Conservation (phyloP, 2,888 invertebrate genomes). For the Chrysomela aeneicollis region DNA sequence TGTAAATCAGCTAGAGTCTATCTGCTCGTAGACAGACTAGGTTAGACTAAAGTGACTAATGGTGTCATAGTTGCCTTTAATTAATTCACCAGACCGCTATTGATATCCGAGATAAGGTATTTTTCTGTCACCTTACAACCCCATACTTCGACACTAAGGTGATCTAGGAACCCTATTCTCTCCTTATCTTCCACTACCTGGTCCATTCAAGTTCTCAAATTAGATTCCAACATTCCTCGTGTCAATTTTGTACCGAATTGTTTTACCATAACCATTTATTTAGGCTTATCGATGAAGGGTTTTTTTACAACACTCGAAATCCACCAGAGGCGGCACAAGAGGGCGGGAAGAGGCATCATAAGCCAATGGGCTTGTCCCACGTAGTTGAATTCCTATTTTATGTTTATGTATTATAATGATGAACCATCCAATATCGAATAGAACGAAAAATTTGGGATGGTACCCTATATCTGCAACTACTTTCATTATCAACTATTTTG, state of each 20-base stretch:
- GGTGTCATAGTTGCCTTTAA: slow-evolving; percentile 58
- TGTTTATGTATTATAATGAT: too few species aligned
- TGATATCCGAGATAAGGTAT: slow-evolving; percentile 56
- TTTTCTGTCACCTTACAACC: slow-evolving; percentile 20
- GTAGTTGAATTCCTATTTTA: too few species aligned
- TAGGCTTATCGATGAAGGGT: slow-evolving; percentile 11
- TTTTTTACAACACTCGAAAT: neutral
- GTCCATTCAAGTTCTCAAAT: slow-evolving; percentile 37
- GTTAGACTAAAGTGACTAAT: slow-evolving; percentile 57
- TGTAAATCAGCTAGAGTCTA: slow-evolving; percentile 55
- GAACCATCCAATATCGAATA: too few species aligned
- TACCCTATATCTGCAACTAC: too few species aligned
- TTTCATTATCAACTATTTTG: too few species aligned
- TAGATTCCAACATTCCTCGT: slow-evolving; percentile 40
- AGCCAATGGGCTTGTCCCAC: too few species aligned
- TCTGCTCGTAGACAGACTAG: slow-evolving; percentile 54
- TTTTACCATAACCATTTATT: slow-evolving; percentile 23
- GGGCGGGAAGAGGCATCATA: neutral
- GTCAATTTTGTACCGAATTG: slow-evolving; percentile 22
- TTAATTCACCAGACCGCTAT: slow-evolving; percentile 57
- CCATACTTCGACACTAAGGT: neutral
- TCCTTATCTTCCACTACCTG: slow-evolving; percentile 25
- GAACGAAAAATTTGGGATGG: too few species aligned
- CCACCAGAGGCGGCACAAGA: neutral
- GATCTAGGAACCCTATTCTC: slow-evolving; percentile 24